Evolutionary conservation across 2,797 vertebrate genomes (phyloP).

Genomic region (Rhinatrema bivittatum): DNA sequence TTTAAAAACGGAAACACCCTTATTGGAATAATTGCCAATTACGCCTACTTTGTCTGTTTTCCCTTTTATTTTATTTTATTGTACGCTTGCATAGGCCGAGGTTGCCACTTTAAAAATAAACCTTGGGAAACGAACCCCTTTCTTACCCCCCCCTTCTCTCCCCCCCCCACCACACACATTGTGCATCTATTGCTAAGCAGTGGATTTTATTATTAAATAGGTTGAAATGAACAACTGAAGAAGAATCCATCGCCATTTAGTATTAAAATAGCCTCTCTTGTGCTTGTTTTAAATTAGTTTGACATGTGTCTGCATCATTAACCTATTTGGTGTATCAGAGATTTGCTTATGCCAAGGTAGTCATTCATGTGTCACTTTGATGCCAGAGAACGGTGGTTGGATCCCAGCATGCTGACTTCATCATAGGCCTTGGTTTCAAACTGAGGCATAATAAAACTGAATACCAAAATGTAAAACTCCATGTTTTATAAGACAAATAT

Average conservation of each 20-base stretch:
- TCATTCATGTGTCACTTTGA: constrained; percentile 32
- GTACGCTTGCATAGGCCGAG: background rate
- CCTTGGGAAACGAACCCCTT: constrained; percentile 6
- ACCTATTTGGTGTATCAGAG: constrained; percentile 38
- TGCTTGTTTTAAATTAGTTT: constrained; percentile 40
- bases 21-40: constrained; percentile 60
- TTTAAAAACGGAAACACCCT: constrained; percentile 62
- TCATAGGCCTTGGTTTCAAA: constrained; percentile 52
- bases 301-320: constrained; percentile 44
- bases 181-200: background rate
- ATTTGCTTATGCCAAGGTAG: constrained; percentile 35
- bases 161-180: too few species aligned
- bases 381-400: constrained; percentile 39
- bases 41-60: constrained; percentile 51
- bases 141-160: too few species aligned
- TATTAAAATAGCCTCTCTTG: background rate
- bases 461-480: constrained; percentile 55
- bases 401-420: constrained; percentile 50
- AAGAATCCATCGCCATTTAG: constrained; percentile 9
- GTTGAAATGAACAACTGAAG: constrained; percentile 31
- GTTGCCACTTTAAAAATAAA: background rate
- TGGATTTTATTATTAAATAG: constrained; percentile 31
- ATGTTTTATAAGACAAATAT: constrained; percentile 69
- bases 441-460: constrained; percentile 57
- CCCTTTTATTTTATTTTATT: constrained; percentile 30